Base-by-base conservation (phyloP, 1,140 invertebrate genomes). In the Heliconius nattereri region DNA sequence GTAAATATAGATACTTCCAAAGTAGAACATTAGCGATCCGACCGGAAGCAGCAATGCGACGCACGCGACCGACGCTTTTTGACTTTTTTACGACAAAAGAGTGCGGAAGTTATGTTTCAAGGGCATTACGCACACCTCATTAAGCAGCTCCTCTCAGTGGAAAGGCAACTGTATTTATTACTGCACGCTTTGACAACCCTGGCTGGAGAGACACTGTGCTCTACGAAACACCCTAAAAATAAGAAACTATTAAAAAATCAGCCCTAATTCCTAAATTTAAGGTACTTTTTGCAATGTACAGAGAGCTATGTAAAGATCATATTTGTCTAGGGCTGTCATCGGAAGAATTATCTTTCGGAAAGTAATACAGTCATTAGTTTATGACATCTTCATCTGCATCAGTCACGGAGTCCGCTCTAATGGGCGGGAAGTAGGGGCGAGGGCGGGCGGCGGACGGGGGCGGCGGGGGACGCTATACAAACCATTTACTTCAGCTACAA, bases 81-180 rank as follows among this genome's bases (percentile, higher is more conserved):
- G 78, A 79, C 83, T 90, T 91, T 92, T 92, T 92, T 94, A 91
- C 87, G 84, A 90, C 88, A 91, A 92, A 90, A 90, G 82, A 89
- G 72, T 84, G 83, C 91, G 92, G 91, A 94, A 92, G 92, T 85
- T 85, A 89, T 88, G 88, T 85, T 88, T 86, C 88, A 84, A 84
- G 82, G 83, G 74, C 88, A 89, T 92, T 91, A 92, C 84, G 89
- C 87, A 91, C 92, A 90, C 88, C 85, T 91, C 92, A 92, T 94
- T 94, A 92, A 91, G 80, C 89, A 70, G 71, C 84, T 87, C 80
- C 89, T 86, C 82, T 80, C 52, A 83, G 81, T 89, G 86, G 89
- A 87, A 90, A 84, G 74, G 70, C 85, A 84, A 85, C 85, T 89
- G 86, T 89, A 91, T 91, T 91, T 91, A 91, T 89, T 88, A 79